Evolutionary conservation across 2,888 invertebrate genomes (phyloP).

Genomic region (Polymixis flavicincta): DNA sequence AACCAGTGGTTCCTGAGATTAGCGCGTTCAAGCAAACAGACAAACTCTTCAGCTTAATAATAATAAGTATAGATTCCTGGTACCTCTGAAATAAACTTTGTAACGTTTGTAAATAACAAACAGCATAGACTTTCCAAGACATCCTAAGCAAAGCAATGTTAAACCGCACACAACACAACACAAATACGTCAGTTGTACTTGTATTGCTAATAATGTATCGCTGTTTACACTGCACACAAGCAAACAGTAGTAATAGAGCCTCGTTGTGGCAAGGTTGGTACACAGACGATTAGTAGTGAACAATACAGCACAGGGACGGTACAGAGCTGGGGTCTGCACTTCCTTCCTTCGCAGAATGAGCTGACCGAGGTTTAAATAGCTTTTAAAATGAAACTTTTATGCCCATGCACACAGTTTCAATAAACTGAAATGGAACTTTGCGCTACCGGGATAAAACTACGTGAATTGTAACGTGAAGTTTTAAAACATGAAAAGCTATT

Average conservation of each 20-base stretch:
- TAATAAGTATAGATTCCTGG: not conserved
- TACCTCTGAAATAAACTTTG: not conserved
- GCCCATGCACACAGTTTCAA: not conserved
- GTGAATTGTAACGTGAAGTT: not conserved
- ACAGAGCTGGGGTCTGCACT: not conserved
- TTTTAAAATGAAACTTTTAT: constrained; percentile 8
- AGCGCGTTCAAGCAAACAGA: too few relatives aligned
- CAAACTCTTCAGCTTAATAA: too few relatives aligned
- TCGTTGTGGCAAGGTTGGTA: constrained; percentile 17
- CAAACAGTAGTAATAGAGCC: constrained; percentile 17
- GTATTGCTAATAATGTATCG: constrained; percentile 5
- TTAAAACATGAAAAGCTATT: not conserved
- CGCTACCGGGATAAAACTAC: not conserved
- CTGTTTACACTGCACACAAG: constrained; percentile 12
- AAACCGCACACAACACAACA: constrained; percentile 6
- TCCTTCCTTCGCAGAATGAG: constrained; percentile 19
- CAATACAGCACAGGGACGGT: not conserved
- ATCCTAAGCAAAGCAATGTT: constrained; percentile 17
- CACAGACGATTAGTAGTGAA: constrained; percentile 2
- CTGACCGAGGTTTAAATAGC: not conserved
- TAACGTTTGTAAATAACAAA: not conserved
- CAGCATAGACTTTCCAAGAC: not conserved
- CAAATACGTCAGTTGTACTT: constrained; percentile 13
- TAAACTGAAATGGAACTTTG: not conserved
- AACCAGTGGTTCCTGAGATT: too few relatives aligned